phyloP scores from a whole-genome alignment of 1,140 invertebrate species.

The Hyposmocoma kahamanoa region DNA sequence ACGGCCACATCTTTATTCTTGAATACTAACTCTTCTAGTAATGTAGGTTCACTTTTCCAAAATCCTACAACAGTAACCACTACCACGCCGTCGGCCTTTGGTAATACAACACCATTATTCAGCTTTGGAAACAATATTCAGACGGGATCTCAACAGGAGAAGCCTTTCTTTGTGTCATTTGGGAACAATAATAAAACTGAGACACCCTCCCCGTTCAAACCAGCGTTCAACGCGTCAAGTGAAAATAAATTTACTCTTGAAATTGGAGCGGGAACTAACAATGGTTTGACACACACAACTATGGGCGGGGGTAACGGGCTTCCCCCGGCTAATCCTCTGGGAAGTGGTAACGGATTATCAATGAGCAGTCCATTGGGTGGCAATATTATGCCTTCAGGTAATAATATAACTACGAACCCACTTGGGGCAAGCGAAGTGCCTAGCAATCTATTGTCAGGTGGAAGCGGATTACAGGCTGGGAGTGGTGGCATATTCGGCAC shows the following conservation, averaged over 20 bases:
- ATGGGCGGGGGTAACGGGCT: background rate
- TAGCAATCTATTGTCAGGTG: slow-evolving; percentile 19
- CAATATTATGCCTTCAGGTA: slow-evolving; percentile 18
- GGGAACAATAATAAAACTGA: slow-evolving; percentile 27
- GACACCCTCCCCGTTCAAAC: slow-evolving; percentile 7
- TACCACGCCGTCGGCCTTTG: slow-evolving; percentile 11
- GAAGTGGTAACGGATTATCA: slow-evolving; percentile 11
- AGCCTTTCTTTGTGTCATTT: slow-evolving; percentile 46
- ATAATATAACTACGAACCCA: slow-evolving; percentile 14
- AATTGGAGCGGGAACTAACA: slow-evolving; percentile 1
- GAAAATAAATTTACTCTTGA: slow-evolving; percentile 28
- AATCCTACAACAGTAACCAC: slow-evolving; percentile 22
- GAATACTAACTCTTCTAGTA: slow-evolving; percentile 19
- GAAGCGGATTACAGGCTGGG: slow-evolving; percentile 6
- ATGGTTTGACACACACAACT: background rate
- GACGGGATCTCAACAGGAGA: slow-evolving; percentile 23
- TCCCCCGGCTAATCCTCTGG: background rate
- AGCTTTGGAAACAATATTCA: slow-evolving; percentile 29
- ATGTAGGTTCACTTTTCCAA: slow-evolving; percentile 23
- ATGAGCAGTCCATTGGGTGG: no score
- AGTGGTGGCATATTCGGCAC: slow-evolving; percentile 20
- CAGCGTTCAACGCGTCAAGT: background rate
- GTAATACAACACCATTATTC: slow-evolving; percentile 31
- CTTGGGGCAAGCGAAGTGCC: no score
- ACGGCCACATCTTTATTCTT: slow-evolving; percentile 24